Evolutionary conservation across 2,113 vertebrate genomes (phyloP), one percentile per base, ranked within the genome.

Genomic region (Hippocampus barbouri): DNA sequence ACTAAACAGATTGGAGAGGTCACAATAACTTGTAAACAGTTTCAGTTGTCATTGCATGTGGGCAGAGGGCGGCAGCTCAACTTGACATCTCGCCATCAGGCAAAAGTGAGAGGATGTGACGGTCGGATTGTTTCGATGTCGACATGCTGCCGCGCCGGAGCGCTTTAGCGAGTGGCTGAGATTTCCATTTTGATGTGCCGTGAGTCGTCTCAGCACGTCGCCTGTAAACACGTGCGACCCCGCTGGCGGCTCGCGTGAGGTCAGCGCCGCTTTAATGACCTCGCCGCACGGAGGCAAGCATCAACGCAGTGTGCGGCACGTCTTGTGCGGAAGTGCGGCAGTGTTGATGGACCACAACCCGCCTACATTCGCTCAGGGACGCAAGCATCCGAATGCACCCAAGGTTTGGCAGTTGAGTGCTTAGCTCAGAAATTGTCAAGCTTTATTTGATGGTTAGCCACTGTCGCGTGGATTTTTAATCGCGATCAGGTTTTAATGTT

Each of bases 231-330:
- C 34, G 16, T 21, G 61, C 38, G 61, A 12, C 61, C 38, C 61
- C 38, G 61, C 61, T n/a, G 61, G 61, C 38, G 61, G 40, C 18
- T 34, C 0, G 18, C 38, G 34, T 21, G 61, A 12, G 61, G 61
- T 63, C 61, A 63, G 34, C 38, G 34, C 61, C 61, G 34, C 61
- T 21, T 63, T 63, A 63, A 64, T 64, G 38, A 64, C 62, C 62
- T 41, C 62, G 38, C 62, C 4, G 62, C 40, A 16, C 40, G 63
- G 21, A n/a, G 63, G 63, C 3, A 65, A n/a, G n/a, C 63, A 15
- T 43, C 4, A 43, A 34, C 62, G 38, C 38, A 41, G 62, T 21
- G 34, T 40, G 20, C 18, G 15, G 23, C 56, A 12, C n/a, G 5
- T 10, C 27, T 21, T 14, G 40, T 43, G 40, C 14, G n/a, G 61